Evolutionary conservation across 2,888 invertebrate species (phyloP), one percentile per base, ranked within the genome.

Genomic region (Drosophila demipolita): DNA sequence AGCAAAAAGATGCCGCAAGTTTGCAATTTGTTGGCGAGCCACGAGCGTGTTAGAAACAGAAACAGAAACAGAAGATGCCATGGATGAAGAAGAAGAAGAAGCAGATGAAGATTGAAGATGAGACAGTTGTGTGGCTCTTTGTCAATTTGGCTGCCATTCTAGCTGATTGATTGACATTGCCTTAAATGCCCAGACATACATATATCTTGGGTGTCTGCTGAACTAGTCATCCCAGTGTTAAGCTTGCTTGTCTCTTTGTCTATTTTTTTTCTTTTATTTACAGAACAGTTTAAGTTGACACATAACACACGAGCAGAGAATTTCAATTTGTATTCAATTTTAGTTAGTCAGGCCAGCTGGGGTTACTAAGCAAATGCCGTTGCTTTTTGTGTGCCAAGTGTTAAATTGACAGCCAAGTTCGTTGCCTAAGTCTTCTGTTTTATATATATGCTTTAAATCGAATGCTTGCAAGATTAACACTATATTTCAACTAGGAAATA

Each of bases 131-230:
- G 57, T 67, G 67, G 72, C 75, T 73, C 73, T 83, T 72, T 54
- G 57, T 72, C 75, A 89, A 87, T 87, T 87, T 89, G 73, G 63
- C 83, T 87, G 87, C 83, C 87, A 89, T 68, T 70, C 61, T 60
- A 20, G 73, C 77, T 87, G 89, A 87, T 83, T 89, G 90, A 89
- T 89, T 89, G 85, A 87, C 85, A 85, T 84, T 87, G 85, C 70
- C 88, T 80, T 73, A 82, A 84, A 87, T 82, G 88, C 68, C 76
- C 83, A 45, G 45, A 45, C 45, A 45, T 8, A 45, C 76, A 83
- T 87, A 78, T 78, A 83, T 77, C 64, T 70, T 42, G 42, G 57
- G 64, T 64, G 59, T 55, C 45, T 48, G 42, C n/a, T n/a, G 11
- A n/a, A 45, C 45, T 45, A 45, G 20, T 23, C 23, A 45, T 15